A percentile compares a stretch with the other conserved stretches of the same genome.
Conservation (phyloP, 1,140 invertebrate genomes). For the Leptinotarsa undecemlineata region DNA sequence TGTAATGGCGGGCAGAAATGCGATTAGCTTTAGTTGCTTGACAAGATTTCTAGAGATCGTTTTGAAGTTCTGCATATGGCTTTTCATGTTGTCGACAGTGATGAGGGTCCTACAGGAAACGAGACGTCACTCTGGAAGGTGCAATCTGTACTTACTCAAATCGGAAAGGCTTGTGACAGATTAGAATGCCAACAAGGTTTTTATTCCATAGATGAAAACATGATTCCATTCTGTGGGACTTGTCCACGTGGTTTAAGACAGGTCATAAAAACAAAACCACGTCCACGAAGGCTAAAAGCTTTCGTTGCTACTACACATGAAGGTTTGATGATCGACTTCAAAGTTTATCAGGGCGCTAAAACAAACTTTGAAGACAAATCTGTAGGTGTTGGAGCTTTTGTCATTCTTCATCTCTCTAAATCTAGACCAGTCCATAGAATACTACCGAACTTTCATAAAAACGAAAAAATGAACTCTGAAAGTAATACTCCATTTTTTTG, state of each 20-base stretch:
- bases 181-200: background rate
- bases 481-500: too few relatives aligned
- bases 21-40: background rate
- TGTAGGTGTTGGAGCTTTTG: background rate
- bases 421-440: too few relatives aligned
- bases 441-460: too few relatives aligned
- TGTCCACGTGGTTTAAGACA: background rate
- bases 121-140: background rate
- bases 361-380: background rate
- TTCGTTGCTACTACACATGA: background rate
- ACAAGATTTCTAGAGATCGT: background rate
- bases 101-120: background rate
- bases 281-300: background rate
- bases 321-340: background rate
- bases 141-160: background rate
- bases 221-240: background rate
- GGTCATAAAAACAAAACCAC: background rate
- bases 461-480: too few relatives aligned
- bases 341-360: background rate
- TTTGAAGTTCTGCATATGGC: background rate
- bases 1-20: background rate
- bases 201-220: background rate
- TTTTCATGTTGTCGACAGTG: background rate
- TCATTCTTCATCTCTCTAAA: conserved; percentile 5
- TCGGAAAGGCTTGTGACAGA: background rate